A percentile compares a stretch with the other conserved stretches of the same genome.
These are phyloP conservation scores for Neoarius graeffei DNA, from an alignment of 2,113 vertebrate genomes.

Conservation along the genomic window DNA sequence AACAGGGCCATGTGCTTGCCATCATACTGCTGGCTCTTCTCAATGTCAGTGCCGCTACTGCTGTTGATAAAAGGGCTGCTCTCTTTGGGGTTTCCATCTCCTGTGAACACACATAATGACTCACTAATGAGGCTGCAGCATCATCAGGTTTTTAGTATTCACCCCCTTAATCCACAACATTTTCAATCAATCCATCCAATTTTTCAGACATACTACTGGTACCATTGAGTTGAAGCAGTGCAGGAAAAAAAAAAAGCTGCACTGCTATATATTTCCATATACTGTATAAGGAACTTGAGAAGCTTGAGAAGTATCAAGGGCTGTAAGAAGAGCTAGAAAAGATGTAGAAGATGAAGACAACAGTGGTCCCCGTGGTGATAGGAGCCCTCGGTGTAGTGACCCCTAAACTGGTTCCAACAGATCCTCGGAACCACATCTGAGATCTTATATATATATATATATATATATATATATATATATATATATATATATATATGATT, in stretches of 20 bases:
- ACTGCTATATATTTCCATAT: not conserved
- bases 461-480: no score
- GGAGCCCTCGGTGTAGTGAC: no score
- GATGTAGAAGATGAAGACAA: no score
- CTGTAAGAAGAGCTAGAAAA: no score
- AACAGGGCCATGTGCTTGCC: constrained; percentile 97
- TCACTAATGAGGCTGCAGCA: not conserved
- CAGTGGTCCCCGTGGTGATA: no score
- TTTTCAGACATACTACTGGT: not conserved
- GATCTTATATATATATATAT: no score
- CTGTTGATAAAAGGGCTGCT: constrained; percentile 98
- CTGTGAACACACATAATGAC: constrained; percentile 63
- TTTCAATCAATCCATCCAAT: not conserved
- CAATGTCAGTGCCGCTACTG: constrained; percentile 81
- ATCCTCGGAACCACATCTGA: no score
- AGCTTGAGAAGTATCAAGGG: no score
- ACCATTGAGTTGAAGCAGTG: not conserved
- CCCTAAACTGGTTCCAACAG: no score
- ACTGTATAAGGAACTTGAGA: no score
- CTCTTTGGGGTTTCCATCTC: constrained; percentile 92
- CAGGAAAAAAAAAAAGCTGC: not conserved
- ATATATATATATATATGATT: no score
- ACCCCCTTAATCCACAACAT: constrained; percentile 1
- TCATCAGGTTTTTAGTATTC: not conserved
- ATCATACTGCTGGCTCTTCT: constrained; percentile 92